Base-by-base conservation (phyloP, 2,888 invertebrate genomes). In the Microdon myrmicae region DNA sequence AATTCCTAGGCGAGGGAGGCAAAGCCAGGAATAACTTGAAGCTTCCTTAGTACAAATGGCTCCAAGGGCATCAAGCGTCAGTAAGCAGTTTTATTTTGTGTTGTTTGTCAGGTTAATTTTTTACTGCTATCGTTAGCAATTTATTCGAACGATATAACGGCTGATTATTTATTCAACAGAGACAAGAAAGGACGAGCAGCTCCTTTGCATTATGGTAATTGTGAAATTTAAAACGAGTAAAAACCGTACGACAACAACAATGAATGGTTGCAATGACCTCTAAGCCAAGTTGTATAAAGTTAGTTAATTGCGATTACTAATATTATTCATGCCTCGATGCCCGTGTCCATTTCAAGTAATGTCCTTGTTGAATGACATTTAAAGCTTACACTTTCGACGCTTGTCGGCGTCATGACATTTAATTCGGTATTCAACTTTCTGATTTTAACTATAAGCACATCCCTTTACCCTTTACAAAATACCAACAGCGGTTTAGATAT, bases 91-190 rank as follows among this genome's bases (percentile, higher is more conserved):
- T 19, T 19, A 25, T 22, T 37, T 25, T 23, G 19, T 19, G 37
- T 28, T 60, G 54, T 54, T 47, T 48, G 48, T 34, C 14, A 39
- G 32, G 43, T 26, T 55, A 49, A 55, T 55, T 54, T 61, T 49
- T 45, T 23, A 39, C 43, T 39, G 55, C 55, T 61, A 56, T 49
- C 61, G 13, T 44, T 45, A 34, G 61, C 44, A 61, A 61, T 56
- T 49, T 55, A 61, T 56, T 49, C 39, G 19, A 56, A 35, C 41
- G 55, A 51, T 34, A 56, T 23, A 49, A 55, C 23, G 34, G 34
- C 43, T 49, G 49, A 45, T 38, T 61, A 43, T 55, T 61, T 61
- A 49, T 56, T 49, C 39, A 39, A 56, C 45, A 34, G 56, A 61
- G 34, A 56, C 44, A 56, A 49, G 38, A 48, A 34, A 49, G 34